phyloP scores from a whole-genome alignment of 2,797 vertebrate species.

The Arctocebus calabarensis region DNA sequence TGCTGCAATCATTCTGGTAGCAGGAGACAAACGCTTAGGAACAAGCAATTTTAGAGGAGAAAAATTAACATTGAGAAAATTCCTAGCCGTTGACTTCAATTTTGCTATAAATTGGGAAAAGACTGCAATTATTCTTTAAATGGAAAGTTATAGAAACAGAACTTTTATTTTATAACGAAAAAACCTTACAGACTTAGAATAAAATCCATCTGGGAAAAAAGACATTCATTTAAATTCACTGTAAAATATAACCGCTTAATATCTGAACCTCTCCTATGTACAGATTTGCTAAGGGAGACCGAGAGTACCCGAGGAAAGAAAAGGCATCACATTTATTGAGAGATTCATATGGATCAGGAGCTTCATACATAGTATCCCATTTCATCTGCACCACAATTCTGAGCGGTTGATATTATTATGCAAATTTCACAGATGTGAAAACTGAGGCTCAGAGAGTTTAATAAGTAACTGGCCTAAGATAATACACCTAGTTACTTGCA shows the following conservation, averaged over 20 bases:
- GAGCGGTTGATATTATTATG: neutral
- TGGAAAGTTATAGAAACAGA: conserved; percentile 53
- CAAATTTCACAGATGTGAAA: conserved; percentile 6
- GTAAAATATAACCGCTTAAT: conserved; percentile 49
- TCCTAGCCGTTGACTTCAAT: conserved; percentile 47
- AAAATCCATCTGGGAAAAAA: conserved; percentile 33
- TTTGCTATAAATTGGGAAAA: conserved; percentile 59
- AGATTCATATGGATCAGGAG: neutral
- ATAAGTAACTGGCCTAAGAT: conserved; percentile 24
- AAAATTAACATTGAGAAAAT: conserved; percentile 53
- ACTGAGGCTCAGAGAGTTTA: neutral
- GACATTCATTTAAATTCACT: conserved; percentile 40
- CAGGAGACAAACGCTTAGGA: conserved; percentile 22
- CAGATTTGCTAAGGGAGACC: neutral
- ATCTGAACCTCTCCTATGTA: conserved; percentile 5
- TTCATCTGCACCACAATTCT: neutral
- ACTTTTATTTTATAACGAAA: conserved; percentile 47
- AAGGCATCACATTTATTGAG: neutral
- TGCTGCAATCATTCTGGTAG: neutral
- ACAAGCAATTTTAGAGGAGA: neutral
- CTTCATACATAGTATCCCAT: neutral
- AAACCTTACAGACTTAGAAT: conserved; percentile 44
- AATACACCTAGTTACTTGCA: neutral
- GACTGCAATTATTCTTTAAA: conserved; percentile 56
- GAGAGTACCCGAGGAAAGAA: neutral